phyloP scores from a whole-genome alignment of 2,113 vertebrate genomes.

The Felis chaus region DNA sequence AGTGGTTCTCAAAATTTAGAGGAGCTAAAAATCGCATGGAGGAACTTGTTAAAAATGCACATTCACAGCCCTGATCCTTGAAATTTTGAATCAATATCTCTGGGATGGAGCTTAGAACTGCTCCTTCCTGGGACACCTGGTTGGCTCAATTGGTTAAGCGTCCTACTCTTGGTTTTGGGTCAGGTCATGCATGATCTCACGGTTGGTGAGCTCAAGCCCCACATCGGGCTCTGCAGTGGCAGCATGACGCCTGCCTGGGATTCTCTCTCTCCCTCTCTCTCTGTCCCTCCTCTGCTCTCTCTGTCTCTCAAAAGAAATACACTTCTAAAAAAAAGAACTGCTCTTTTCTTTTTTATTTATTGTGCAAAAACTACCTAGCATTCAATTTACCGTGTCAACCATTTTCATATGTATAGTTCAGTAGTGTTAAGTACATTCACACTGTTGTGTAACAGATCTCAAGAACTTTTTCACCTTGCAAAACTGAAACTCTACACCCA shows the following conservation, averaged over 20 bases:
- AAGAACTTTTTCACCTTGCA: background rate
- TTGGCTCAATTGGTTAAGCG: too few species aligned
- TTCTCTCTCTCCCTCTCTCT: too few species aligned
- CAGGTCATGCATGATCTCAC: too few species aligned
- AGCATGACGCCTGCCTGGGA: too few species aligned
- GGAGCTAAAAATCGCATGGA: background rate
- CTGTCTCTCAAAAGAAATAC: too few species aligned
- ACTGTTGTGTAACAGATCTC: background rate
- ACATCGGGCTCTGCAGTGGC: too few species aligned
- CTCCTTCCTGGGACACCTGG: too few species aligned
- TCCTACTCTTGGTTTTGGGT: too few species aligned
- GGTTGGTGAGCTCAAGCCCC: too few species aligned
- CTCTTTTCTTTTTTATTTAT: background rate
- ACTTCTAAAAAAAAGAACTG: too few species aligned
- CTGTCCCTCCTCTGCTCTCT: too few species aligned
- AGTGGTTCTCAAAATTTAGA: slow-evolving; percentile 36
- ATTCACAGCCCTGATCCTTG: background rate
- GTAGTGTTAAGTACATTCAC: background rate
- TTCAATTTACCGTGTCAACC: background rate
- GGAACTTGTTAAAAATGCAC: slow-evolving; percentile 29
- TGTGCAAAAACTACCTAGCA: background rate
- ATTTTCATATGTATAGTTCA: background rate
- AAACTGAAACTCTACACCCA: background rate
- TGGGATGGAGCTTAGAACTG: background rate
- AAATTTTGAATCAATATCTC: slow-evolving; percentile 14